Evolutionary conservation across 2,888 invertebrate genomes (phyloP), one percentile per base, ranked within the genome.

Genomic region (Nesidiocoris tenuis): DNA sequence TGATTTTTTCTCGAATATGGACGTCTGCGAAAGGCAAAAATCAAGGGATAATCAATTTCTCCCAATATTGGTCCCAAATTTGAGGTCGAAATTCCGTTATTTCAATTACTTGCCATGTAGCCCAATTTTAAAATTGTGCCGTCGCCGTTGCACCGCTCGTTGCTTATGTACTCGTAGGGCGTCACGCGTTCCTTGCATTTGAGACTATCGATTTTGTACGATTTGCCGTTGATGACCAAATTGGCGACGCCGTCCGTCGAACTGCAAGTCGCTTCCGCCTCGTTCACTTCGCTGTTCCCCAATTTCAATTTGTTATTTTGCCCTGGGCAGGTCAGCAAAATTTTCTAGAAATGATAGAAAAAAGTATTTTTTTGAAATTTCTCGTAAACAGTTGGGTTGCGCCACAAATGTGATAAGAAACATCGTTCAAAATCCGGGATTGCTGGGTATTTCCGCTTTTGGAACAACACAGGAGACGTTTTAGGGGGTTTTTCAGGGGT

Each of bases 161-260:
- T 59, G 16, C 66, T 67, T 18, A 25, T 57, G 22, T 67, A 59
- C 39, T 75, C 75, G 21, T 66, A 66, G 17, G 75, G 66, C 17
- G 55, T 22, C 0, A 66, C 67, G n/a, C 66, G 54, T 12, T 25
- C 59, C 5, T 17, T 21, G 39, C 75, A 75, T 9, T 59, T 3
- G 1, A 75, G 2, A n/a, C 56, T 22, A 25, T 64, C 72, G 22
- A 56, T 55, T 23, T 61, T 61, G 63, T 63, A 18, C 39, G 54
- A 21, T 64, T 75, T 59, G 12, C 67, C 75, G n/a, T 75, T 39
- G 61, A 75, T 59, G 25, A 66, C 39, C 59, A 75, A 75, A 19
- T 63, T 21, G 61, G 56, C 61, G 18, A 55, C 66, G 17, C 75
- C 75, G n/a, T 56, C 18, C 17, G 59, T n/a, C 2, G 22, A 61